Evolutionary conservation across 2,113 vertebrate species (phyloP), one percentile per base, ranked within the genome.

Genomic region (Corythoichthys intestinalis): DNA sequence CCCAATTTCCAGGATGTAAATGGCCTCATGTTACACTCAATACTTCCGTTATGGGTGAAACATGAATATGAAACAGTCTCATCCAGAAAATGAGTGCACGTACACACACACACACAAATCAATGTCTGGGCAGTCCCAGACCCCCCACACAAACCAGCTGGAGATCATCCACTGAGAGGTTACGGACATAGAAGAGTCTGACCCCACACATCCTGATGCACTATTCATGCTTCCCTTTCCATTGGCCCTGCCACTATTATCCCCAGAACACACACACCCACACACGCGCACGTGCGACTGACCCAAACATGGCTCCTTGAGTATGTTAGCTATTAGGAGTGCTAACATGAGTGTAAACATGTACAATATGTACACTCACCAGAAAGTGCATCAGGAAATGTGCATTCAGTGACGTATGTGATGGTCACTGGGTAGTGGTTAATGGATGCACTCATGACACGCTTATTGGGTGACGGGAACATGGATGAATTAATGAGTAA

Each of bases 171-270:
- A 65, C 74, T 66, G 67, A 79, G 76, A 73, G 58, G 70, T 67
- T 74, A 87, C 71, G 67, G 84, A 83, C 87, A 74, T 72, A 72
- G 81, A 78, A 74, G 69, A 72, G 67, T 61, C 28, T 58, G 54
- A 81, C 75, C 88, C 74, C 76, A 73, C 77, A 67, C 77, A 85
- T 7, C 53, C 80, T 93, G 91, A 89, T 93, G 89, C 80, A 93
- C 85, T 92, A 94, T 94, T 94, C 88, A 94, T 94, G 85, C 63
- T 34, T 81, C 92, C 91, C 92, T 92, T 93, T 89, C 74, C 65
- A 46, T 62, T 71, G 76, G 46, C 12, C 53, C 58, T 56, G 74
- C 57, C 56, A 65, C 63, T 28, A 17, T 38, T 35, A 17, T 48
- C 15, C 46, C 52, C 64, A 39, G 20, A 60, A 49, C 49, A 44